A percentile compares a stretch with the other conserved stretches of the same genome.
These are phyloP conservation scores for Ondatra zibethicus DNA, from an alignment of 2,113 vertebrate species.

Conservation along the genomic window DNA sequence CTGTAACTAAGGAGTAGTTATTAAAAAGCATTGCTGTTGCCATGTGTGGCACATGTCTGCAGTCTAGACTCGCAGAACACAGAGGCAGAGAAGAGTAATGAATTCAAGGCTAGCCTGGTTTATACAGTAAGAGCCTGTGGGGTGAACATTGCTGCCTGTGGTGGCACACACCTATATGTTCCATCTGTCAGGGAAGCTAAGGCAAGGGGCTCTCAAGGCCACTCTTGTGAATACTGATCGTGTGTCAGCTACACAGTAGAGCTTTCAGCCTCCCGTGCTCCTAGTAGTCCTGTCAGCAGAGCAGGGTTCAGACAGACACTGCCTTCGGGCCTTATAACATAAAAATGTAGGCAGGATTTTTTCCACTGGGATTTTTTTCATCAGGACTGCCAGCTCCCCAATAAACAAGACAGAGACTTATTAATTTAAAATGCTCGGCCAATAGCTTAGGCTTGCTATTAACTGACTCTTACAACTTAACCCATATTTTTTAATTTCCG, in stretches of 20 bases:
- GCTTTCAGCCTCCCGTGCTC: not conserved
- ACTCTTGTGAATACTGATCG: not conserved
- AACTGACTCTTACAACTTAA: no score
- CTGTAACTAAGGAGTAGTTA: conserved; percentile 6
- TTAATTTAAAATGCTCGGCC: not conserved
- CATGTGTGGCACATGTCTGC: not conserved
- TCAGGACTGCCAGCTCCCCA: not conserved
- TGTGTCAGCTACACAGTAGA: not conserved
- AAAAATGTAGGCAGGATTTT: no score
- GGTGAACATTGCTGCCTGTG: not conserved
- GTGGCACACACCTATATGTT: not conserved
- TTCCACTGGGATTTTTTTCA: no score
- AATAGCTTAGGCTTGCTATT: not conserved
- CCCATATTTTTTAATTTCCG: no score
- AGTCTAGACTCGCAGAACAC: not conserved
- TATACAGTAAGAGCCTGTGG: not conserved
- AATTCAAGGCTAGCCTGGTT: not conserved
- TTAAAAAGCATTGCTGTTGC: not conserved
- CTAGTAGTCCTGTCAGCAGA: not conserved
- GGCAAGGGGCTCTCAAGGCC: no score
- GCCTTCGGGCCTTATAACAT: not conserved
- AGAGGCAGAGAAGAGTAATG: not conserved
- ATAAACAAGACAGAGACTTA: not conserved
- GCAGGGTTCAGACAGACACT: not conserved
- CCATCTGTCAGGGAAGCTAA: not conserved